A percentile compares a stretch with the other conserved stretches of the same genome.
phyloP scores from a whole-genome alignment of 2,113 vertebrate species.

The Pygoscelis antarcticus region DNA sequence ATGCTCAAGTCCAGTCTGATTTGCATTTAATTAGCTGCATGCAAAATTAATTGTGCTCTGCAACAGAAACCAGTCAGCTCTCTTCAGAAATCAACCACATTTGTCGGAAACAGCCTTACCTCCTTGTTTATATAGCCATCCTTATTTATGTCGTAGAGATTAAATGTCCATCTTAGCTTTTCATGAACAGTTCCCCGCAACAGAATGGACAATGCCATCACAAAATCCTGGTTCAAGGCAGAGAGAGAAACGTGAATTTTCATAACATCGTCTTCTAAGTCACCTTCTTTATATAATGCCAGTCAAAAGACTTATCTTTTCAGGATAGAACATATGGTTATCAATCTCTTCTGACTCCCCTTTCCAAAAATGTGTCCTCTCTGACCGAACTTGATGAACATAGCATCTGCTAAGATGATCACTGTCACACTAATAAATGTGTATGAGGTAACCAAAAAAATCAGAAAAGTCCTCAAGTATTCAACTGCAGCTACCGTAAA shows the following conservation, averaged over 20 bases:
- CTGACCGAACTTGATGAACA: background rate
- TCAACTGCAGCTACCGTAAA: background rate
- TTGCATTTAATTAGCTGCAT: background rate
- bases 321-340: background rate
- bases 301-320: background rate
- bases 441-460: background rate
- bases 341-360: background rate
- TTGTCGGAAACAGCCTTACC: constrained; percentile 68
- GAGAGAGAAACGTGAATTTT: background rate
- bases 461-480: background rate
- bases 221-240: constrained; percentile 87
- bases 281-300: background rate
- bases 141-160: constrained; percentile 96
- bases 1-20: background rate
- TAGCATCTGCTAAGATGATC: background rate
- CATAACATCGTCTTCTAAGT: background rate
- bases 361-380: background rate
- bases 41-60: background rate
- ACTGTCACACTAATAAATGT: background rate
- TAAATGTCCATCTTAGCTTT: constrained; percentile 96
- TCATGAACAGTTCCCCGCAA: constrained; percentile 90
- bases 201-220: constrained; percentile 90
- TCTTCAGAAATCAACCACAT: background rate
- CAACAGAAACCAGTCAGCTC: background rate
- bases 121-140: constrained; percentile 97